phyloP scores from a whole-genome alignment of 2,113 vertebrate species.

The Lipotes vexillifer region DNA sequence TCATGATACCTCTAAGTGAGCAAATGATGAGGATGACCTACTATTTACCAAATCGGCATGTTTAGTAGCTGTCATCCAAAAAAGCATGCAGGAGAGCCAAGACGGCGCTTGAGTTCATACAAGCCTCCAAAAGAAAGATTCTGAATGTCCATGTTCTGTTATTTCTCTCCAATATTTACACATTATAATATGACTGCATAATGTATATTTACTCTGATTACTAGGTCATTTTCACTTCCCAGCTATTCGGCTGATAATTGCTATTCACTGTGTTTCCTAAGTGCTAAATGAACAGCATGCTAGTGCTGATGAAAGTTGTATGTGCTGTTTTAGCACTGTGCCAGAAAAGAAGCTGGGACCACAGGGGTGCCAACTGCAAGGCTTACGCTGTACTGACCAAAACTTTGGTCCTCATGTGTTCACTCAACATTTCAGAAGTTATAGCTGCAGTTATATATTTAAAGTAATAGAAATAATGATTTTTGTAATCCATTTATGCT shows the following conservation, averaged over 20 bases:
- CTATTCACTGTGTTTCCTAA: slow-evolving; percentile 53
- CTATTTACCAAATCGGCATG: neutral
- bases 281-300: slow-evolving; percentile 54
- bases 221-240: slow-evolving; percentile 69
- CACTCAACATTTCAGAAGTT: slow-evolving; percentile 35
- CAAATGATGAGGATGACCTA: slow-evolving; percentile 18
- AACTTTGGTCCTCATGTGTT: neutral
- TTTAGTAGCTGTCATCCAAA: neutral
- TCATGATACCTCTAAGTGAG: neutral
- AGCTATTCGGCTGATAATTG: slow-evolving; percentile 63
- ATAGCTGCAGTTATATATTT: neutral
- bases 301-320: slow-evolving; percentile 42
- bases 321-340: slow-evolving; percentile 40
- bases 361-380: slow-evolving; percentile 12
- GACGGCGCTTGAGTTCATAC: neutral
- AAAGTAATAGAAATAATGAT: slow-evolving; percentile 22
- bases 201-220: slow-evolving; percentile 70
- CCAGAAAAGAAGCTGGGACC: slow-evolving; percentile 38
- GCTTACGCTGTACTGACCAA: slow-evolving; percentile 4
- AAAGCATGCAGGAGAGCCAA: neutral
- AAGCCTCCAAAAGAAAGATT: neutral
- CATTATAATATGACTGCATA: slow-evolving; percentile 53
- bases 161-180: slow-evolving; percentile 56
- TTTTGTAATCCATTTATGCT: neutral
- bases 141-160: neutral